Evolutionary conservation across 2,888 invertebrate genomes (phyloP).

Genomic region (Thymelicus acteon): DNA sequence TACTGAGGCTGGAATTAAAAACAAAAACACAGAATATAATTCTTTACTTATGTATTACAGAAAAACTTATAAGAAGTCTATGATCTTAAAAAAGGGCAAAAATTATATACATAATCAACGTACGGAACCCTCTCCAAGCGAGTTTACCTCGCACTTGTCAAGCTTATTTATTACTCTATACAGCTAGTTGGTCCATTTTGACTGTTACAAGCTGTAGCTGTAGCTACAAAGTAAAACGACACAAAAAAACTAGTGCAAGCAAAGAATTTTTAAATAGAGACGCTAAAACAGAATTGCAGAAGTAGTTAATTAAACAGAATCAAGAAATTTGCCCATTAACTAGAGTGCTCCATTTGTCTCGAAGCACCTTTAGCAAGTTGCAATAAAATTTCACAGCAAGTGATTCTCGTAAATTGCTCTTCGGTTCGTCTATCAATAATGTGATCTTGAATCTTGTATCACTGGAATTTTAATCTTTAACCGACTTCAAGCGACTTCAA

Average conservation of each 20-base stretch:
- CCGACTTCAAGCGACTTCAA: neutral
- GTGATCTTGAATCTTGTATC: too few relatives aligned
- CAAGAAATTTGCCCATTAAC: slow-evolving; percentile 11
- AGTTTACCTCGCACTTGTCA: too few relatives aligned
- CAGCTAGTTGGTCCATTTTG: neutral
- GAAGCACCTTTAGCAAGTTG: slow-evolving; percentile 10
- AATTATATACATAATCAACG: too few relatives aligned
- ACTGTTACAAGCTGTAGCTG: neutral
- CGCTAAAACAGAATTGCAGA: slow-evolving; percentile 9
- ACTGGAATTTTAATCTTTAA: too few relatives aligned
- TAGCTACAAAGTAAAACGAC: neutral
- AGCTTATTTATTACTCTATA: too few relatives aligned
- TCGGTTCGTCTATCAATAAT: neutral
- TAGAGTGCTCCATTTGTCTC: slow-evolving; percentile 21
- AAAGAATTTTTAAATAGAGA: neutral
- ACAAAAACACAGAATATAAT: too few relatives aligned
- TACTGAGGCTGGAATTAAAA: too few relatives aligned
- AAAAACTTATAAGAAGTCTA: too few relatives aligned
- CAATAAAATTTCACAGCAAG: neutral
- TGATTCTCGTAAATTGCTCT: neutral
- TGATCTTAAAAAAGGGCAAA: too few relatives aligned
- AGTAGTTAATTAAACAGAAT: slow-evolving; percentile 19
- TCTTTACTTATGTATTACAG: too few relatives aligned
- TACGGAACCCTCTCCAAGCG: too few relatives aligned
- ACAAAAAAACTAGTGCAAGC: neutral